These are phyloP conservation scores for Bradypus variegatus DNA, from an alignment of 2,797 vertebrate species.

Conservation along the genomic window DNA sequence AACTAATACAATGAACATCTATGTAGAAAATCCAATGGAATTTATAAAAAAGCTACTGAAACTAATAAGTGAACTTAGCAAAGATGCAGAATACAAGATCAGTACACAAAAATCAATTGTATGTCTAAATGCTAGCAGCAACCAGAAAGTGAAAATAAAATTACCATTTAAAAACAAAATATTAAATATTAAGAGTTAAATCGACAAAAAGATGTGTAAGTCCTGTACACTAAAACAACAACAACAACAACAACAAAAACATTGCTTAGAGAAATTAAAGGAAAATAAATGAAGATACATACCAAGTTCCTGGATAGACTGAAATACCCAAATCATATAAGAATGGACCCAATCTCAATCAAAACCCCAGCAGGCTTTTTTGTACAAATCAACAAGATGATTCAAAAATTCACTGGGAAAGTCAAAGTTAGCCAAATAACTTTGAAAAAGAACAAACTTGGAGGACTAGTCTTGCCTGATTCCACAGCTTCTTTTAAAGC, in stretches of 20 bases:
- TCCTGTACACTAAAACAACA: background rate
- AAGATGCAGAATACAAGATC: too few relatives aligned
- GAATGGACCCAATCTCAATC: background rate
- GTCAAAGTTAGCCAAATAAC: background rate
- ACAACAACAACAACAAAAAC: background rate
- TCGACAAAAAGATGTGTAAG: too few relatives aligned
- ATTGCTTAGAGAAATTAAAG: background rate
- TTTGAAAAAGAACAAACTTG: background rate
- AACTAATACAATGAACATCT: too few relatives aligned
- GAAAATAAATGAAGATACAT: background rate
- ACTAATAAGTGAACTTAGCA: too few relatives aligned
- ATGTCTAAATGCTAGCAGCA: too few relatives aligned
- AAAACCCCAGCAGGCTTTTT: background rate
- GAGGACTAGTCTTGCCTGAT: background rate
- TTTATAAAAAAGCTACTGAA: too few relatives aligned
- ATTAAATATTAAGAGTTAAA: too few relatives aligned
- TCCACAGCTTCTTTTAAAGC: background rate
- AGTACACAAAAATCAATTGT: too few relatives aligned
- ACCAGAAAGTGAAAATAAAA: too few relatives aligned
- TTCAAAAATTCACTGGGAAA: background rate
- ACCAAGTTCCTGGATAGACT: background rate
- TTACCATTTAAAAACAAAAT: too few relatives aligned
- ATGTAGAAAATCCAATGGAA: too few relatives aligned
- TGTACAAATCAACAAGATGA: background rate
- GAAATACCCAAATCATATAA: background rate